Base-by-base conservation (phyloP, 53 echinoderm and acorn worm species). In the Glandiceps talaboti region DNA sequence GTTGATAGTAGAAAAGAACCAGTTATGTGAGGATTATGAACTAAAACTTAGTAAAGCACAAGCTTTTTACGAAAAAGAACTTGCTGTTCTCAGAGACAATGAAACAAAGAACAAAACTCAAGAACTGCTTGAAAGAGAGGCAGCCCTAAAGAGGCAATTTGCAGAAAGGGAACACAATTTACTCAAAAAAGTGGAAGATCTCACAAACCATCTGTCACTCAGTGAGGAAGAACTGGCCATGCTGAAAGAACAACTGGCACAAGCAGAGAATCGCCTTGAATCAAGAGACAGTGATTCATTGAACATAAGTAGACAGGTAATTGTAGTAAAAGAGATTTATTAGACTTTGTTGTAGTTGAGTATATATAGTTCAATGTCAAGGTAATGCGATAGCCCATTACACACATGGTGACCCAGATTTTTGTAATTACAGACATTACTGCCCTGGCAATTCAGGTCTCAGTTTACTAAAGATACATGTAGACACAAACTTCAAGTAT, bases 11-110 rank as follows among this genome's bases (percentile, higher is more conserved):
- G 91, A 99, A 29, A 93, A 90, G 85, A 85, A 82, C 14, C 89
- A 91, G 33, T 74, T 88, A 0, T 74, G 75, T 30, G 89, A 93
- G 32, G 99, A 99, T 82, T 99, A 99, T 75, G 99, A 99, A 74
- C 77, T 83, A 29, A 99, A 99, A 76, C 78, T 99, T 0, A 88
- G 87, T 28, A 99, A 99, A 80, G 82, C 90, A 1, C 93, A 99
- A 32, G 93, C 99, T 0, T 99, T 99, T 76, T 89, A 99, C 33
- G 99, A 99, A 74, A 78, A 89, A 33, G 99, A 99, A 76, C 85
- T 99, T 0, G 88, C 84, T 1, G 93, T 86, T 25, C 79, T 99
- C 26, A 79, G 82, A 30, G 99, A 94, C 33, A 82, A 83, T 10
- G 91, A 91, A 73, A 76, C 82, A 27, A 87, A 82, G 27, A 91